Evolutionary conservation across 2,888 invertebrate genomes (phyloP), one percentile per base, ranked within the genome.

Genomic region (Lasioglossum oenotherae): DNA sequence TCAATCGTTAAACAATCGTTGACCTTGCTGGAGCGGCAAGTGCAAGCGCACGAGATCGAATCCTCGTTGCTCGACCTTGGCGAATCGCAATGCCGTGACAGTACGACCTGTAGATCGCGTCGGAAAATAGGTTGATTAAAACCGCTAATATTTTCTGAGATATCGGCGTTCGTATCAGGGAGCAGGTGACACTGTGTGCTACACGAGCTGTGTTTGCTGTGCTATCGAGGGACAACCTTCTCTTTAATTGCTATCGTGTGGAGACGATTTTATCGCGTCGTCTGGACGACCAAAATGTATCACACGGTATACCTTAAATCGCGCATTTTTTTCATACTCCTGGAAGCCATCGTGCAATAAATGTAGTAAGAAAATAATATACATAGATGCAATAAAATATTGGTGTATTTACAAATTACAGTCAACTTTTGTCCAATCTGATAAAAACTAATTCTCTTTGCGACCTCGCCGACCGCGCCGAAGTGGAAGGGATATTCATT

Each of bases 121-220:
- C 67, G 64, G 60, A 53, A 86, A 81, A 76, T 81, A 60, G 78
- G 31, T 82, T 69, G 69, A 46, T 78, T 41, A 78, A 74, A 82
- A 71, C 71, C 60, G 74, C 44, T 82, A 74, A 84, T 84, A 38
- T 74, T 83, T 74, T 60, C 71, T 53, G 60, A 71, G 84, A 82
- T 81, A 84, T 72, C 57, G 74, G 27, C 19, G 8, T 46, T 38
- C 14, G 64, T 67, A 69, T 77, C 57, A 46, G 38, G 46, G 46
- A 69, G 8, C 53, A 49, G 35, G 12, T 38, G 67, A 79, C 31
- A 23, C 69, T 49, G 57, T 12, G 4, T 27, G 67, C n/a, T 64
- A 49, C n/a, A 60, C 46, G 46, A 23, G 31, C 46, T 14, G 27
- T 73, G 64, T 83, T 81, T 83, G 19, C 35, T 53, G 16, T 44